phyloP scores from a whole-genome alignment of 2,888 invertebrate species.

The Congeria kusceri region DNA sequence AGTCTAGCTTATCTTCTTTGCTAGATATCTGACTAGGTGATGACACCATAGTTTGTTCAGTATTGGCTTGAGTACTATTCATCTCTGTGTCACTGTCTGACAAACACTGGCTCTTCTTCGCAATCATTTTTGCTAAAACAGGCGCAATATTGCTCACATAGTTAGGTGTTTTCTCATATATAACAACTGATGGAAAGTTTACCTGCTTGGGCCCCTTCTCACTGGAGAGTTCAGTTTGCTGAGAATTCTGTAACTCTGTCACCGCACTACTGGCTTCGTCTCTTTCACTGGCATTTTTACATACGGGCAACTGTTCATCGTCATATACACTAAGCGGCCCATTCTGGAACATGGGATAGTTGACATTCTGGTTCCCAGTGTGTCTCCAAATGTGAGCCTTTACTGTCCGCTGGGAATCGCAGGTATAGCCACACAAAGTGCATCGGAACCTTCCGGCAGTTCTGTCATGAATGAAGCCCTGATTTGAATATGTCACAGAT shows the following conservation, averaged over 20 bases:
- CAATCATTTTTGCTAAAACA: slow-evolving; percentile 66
- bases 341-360: slow-evolving; percentile 84
- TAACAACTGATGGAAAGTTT: slow-evolving; percentile 53
- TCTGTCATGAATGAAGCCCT: slow-evolving; percentile 75
- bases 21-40: neutral
- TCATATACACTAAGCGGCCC: slow-evolving; percentile 83
- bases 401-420: slow-evolving; percentile 83
- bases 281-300: neutral
- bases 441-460: slow-evolving; percentile 78
- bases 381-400: slow-evolving; percentile 85
- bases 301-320: slow-evolving; percentile 45
- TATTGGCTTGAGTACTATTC: slow-evolving; percentile 47
- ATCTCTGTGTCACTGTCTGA: slow-evolving; percentile 29
- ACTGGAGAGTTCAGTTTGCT: neutral
- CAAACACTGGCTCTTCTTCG: slow-evolving; percentile 59
- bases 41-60: neutral
- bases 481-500: slow-evolving; percentile 55
- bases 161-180: slow-evolving; percentile 59
- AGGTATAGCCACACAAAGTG: slow-evolving; percentile 83
- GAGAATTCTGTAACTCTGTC: neutral
- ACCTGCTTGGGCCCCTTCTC: neutral
- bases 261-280: neutral
- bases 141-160: slow-evolving; percentile 65
- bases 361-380: slow-evolving; percentile 82
- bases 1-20: neutral